Evolutionary conservation across 2,113 vertebrate genomes (phyloP), one percentile per base, ranked within the genome.

Genomic region (Pampusana beccarii): DNA sequence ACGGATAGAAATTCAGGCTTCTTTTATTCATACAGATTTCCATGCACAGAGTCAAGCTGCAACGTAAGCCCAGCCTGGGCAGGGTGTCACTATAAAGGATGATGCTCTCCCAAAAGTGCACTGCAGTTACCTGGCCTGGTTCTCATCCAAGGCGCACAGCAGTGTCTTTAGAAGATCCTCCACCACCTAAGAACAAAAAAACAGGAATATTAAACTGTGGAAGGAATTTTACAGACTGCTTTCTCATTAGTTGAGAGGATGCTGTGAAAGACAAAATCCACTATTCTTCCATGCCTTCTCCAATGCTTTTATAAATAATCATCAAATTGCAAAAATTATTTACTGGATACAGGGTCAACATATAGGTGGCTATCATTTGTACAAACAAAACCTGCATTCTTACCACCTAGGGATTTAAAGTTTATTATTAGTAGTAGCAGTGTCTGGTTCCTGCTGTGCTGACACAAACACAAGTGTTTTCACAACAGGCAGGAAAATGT

Each of bases 41-140:
- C 33, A 13, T 8, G 67, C 19, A 25, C 13, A 10, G 11, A 5
- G 17, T 24, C 10, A 14, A 70, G 40, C 50, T 31, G 23, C 44
- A 34, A 38, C 33, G 29, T 0, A 1, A 10, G 10, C 50, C 29
- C 54, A 69, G 18, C 13, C 40, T 31, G 53, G 46, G 10, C 17
- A 50, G 0, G 3, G 38, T 24, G 29, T 7, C 65, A 42, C 31
- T 5, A 16, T 24, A 42, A 23, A 54, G 50, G 38, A 44, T 1
- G 2, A 7, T 3, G 33, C 10, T 33, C 33, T 71, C 51, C 18
- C 40, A 28, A 3, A 56, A 46, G 23, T 5, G 46, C 44, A 5
- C 50, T 50, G 42, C 61, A 67, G 80, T 97, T 73, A 98, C 98
- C 33, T 92, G 79, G 51, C 26, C 48, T 62, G 33, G 14, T 72